Conservation (phyloP, 2,797 vertebrate species). For the Craterocephalus amniculus region DNA sequence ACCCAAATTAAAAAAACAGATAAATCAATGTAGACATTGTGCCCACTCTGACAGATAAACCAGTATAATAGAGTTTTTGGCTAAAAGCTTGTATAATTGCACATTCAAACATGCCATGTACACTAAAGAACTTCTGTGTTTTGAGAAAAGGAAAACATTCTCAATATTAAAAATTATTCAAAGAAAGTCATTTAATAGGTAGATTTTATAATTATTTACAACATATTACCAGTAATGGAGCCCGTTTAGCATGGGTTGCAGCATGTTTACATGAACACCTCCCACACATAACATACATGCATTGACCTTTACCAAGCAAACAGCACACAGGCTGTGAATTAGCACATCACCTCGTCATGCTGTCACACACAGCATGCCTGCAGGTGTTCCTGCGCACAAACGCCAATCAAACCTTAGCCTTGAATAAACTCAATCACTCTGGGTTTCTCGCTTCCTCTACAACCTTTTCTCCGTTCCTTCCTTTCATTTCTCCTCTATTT, state of each 20-base stretch:
- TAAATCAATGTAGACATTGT: no score
- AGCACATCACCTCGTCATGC: constrained; percentile 24
- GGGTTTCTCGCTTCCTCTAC: background rate
- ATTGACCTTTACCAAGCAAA: constrained; percentile 49
- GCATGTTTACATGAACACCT: constrained; percentile 58
- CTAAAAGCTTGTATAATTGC: no score
- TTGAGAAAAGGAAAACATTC: no score
- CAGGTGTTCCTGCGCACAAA: constrained; percentile 40
- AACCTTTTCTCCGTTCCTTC: background rate
- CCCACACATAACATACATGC: constrained; percentile 55
- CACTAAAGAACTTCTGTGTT: no score
- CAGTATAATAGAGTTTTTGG: no score
- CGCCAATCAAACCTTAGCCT: background rate
- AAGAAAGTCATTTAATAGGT: background rate
- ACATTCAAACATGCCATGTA: no score
- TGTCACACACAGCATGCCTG: constrained; percentile 28
- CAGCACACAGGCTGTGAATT: constrained; percentile 48
- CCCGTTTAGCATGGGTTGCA: constrained; percentile 29
- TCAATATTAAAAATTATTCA: background rate
- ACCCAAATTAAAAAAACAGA: no score
- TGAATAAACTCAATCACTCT: constrained; percentile 1
- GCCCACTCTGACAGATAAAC: no score
- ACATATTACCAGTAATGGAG: constrained; percentile 16
- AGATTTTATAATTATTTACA: background rate
- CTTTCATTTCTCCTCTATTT: constrained; percentile 1